Base-by-base conservation (phyloP, 2,888 invertebrate genomes). In the Ypsolopha scabrella region DNA sequence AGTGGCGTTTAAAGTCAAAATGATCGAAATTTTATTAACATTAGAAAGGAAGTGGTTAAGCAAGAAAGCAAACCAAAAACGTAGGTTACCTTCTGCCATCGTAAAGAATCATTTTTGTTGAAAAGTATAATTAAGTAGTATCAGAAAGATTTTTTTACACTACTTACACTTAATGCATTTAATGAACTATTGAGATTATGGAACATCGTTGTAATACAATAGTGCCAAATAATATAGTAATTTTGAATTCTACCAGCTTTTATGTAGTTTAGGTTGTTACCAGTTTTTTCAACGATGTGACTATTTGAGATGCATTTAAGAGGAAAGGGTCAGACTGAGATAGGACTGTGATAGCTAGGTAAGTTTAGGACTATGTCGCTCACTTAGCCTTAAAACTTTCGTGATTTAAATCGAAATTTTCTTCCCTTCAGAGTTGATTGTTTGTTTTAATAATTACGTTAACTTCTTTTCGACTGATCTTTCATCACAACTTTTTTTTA, bases 311-410 rank as follows among this genome's bases (percentile, higher is more conserved):
- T 77, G 81, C 85, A 81, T 83, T 85, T 82, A 81, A 66, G 61
- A 62, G 83, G 80, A 79, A 85, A 75, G 82, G 83, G 79, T 82
- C 85, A 80, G 86, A 86, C 86, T 86, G 86, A 86, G 80, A 80
- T 77, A 78, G 86, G 85, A 86, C 86, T 86, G 86, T 86, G 86
- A 86, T 86, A 86, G 82, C 72, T 79, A 81, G 80, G 50, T 63
- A 83, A 86, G 74, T 81, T 80, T 81, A 86, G 78, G 74, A 75
- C 69, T 76, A 72, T 70, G 70, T 74, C 83, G 80, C 85, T 83
- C 82, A 79, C 70, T 81, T 81, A 81, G 82, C 73, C 76, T 76
- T 73, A 74, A 78, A 77, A 74, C 65, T 75, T 68, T 64, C 72
- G 73, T 67, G 24, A 24, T 70, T 61, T 67, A 65, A 24, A 24